phyloP scores from a whole-genome alignment of 2,113 vertebrate species.

The Dunckerocampus dactyliophorus region DNA sequence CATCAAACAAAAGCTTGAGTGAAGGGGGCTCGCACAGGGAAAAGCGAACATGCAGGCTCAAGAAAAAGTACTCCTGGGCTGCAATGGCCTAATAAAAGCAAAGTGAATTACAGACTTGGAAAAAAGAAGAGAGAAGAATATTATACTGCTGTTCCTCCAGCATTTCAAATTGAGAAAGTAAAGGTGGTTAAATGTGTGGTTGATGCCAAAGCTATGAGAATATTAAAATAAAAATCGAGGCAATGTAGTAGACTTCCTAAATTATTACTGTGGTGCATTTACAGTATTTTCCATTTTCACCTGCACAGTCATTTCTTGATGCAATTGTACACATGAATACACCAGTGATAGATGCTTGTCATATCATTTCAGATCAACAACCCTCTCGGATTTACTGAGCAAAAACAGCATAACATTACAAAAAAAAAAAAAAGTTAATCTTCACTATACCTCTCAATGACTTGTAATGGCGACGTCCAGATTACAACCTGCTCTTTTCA shows the following conservation, averaged over 20 bases:
- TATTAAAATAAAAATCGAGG: too few relatives aligned
- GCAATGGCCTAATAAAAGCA: slow-evolving; percentile 42
- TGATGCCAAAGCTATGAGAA: too few relatives aligned
- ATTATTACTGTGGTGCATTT: too few relatives aligned
- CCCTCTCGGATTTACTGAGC: background rate
- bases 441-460: background rate
- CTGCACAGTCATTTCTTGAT: too few relatives aligned
- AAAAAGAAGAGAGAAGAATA: background rate
- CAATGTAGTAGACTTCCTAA: too few relatives aligned
- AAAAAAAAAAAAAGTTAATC: background rate
- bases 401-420: background rate
- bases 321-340: background rate
- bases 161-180: too few relatives aligned
- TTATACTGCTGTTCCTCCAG: background rate
- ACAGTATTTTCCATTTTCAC: too few relatives aligned
- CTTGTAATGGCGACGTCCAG: background rate
- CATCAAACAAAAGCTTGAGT: slow-evolving; percentile 66
- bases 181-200: too few relatives aligned
- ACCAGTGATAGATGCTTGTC: background rate
- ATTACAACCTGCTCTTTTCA: slow-evolving; percentile 9
- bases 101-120: slow-evolving; percentile 37
- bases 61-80: slow-evolving; percentile 45
- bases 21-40: slow-evolving; percentile 62
- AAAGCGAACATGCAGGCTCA: slow-evolving; percentile 19
- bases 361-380: background rate